These are phyloP conservation scores for Xanthia togata DNA, from an alignment of 2,888 invertebrate genomes.

Conservation along the genomic window DNA sequence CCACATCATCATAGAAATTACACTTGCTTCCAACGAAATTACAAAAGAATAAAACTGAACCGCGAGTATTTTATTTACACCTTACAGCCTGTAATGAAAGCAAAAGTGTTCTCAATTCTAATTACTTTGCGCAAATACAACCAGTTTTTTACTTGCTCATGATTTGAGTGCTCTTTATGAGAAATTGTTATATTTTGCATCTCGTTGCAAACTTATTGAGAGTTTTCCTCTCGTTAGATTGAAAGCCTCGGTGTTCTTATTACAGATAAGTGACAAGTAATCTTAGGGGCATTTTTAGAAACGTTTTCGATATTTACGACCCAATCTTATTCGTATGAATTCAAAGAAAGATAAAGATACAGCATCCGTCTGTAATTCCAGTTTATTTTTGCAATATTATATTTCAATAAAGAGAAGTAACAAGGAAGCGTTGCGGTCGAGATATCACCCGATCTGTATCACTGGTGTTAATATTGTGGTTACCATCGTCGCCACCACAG, in stretches of 20 bases:
- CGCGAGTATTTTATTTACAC: conserved; percentile 52
- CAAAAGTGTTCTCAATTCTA: conserved; percentile 67
- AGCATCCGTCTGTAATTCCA: neutral
- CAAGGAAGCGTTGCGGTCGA: conserved; percentile 66
- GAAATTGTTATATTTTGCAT: conserved; percentile 40
- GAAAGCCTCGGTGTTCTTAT: conserved; percentile 10
- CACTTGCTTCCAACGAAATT: conserved; percentile 43
- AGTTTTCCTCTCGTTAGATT: conserved; percentile 2
- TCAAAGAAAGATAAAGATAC: neutral
- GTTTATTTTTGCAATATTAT: neutral
- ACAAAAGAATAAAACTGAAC: conserved; percentile 56
- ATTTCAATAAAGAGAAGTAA: conserved; percentile 55
- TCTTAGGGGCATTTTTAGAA: neutral
- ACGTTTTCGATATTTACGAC: conserved; percentile 19
- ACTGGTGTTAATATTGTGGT: conserved; percentile 64
- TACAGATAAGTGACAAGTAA: neutral
- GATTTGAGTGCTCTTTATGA: conserved; percentile 37
- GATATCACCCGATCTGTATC: conserved; percentile 65
- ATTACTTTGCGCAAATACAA: conserved; percentile 63
- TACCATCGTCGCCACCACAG: conserved; percentile 45
- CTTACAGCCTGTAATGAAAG: conserved; percentile 63
- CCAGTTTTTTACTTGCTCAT: conserved; percentile 43
- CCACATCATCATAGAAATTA: conserved; percentile 59
- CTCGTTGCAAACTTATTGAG: neutral
- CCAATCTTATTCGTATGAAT: neutral